Evolutionary conservation across 2,888 invertebrate species (phyloP).

Genomic region (Lycia hirtaria): DNA sequence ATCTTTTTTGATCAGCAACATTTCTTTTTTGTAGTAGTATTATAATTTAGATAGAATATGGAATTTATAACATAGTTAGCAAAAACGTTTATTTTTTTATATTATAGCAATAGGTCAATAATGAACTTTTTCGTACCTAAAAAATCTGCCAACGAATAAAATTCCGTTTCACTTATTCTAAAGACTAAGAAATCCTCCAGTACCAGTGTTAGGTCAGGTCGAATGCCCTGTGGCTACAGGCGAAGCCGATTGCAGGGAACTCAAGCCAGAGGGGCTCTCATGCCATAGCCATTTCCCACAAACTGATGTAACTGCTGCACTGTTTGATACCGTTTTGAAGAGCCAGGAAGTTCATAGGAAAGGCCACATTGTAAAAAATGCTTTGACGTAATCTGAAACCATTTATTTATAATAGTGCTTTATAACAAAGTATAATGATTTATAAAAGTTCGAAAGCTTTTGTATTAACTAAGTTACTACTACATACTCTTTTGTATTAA

Average conservation of each 20-base stretch:
- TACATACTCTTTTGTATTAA: no score
- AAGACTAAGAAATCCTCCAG: constrained; percentile 44
- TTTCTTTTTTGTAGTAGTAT: no score
- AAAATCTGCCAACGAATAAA: constrained; percentile 1
- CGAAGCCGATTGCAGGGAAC: constrained; percentile 70
- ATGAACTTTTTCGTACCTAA: background rate
- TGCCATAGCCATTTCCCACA: constrained; percentile 72
- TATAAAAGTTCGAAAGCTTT: no score
- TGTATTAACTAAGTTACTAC: no score
- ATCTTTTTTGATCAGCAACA: no score
- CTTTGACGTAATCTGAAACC: background rate
- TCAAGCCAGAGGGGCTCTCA: constrained; percentile 71
- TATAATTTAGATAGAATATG: no score
- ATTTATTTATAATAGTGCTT: background rate
- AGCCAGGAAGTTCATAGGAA: constrained; percentile 33
- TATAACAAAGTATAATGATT: no score
- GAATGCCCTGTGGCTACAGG: constrained; percentile 66
- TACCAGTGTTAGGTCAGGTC: constrained; percentile 67
- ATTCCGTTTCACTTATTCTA: constrained; percentile 18
- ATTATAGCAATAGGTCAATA: no score
- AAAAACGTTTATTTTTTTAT: no score
- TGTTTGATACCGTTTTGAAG: constrained; percentile 53
- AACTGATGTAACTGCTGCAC: constrained; percentile 56
- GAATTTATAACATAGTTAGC: no score
- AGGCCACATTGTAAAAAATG: background rate